Evolutionary conservation across 2,888 invertebrate species (phyloP).

Genomic region (Agrilus mali): DNA sequence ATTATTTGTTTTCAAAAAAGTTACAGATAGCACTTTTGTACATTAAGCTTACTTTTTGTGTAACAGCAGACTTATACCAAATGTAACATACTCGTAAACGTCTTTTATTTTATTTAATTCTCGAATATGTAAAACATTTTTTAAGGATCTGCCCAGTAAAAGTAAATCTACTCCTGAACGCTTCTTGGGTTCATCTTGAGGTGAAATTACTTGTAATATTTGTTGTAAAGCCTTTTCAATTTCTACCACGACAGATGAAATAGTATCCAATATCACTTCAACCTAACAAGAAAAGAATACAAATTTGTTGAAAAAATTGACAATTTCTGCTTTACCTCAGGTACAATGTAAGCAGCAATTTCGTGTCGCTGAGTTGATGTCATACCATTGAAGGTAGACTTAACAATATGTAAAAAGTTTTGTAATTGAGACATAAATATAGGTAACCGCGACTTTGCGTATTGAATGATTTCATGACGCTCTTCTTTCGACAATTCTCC

Average conservation of each 20-base stretch:
- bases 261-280: conserved; percentile 45
- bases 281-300: conserved; percentile 35
- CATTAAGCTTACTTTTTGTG: conserved; percentile 40
- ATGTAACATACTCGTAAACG: conserved; percentile 42
- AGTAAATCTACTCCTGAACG: conserved; percentile 21
- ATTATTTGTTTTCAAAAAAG: neutral
- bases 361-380: conserved; percentile 44
- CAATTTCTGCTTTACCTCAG: conserved; percentile 38
- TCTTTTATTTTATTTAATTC: conserved; percentile 42
- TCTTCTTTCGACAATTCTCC: conserved; percentile 47
- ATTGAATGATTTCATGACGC: conserved; percentile 52
- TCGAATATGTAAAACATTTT: conserved; percentile 37
- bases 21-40: neutral
- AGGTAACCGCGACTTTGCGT: conserved; percentile 52
- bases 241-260: conserved; percentile 45
- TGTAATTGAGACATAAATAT: conserved; percentile 50
- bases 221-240: conserved; percentile 47
- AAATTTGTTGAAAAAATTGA: conserved; percentile 3
- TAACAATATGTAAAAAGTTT: conserved; percentile 45
- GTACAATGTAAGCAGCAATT: conserved; percentile 51
- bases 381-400: conserved; percentile 45
- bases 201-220: conserved; percentile 38
- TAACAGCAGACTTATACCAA: conserved; percentile 38
- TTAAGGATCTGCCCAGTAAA: conserved; percentile 24
- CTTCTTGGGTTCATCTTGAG: conserved; percentile 18